Evolutionary conservation across 2,888 invertebrate genomes (phyloP), one percentile per base, ranked within the genome.

Genomic region (Achlya flavicornis): DNA sequence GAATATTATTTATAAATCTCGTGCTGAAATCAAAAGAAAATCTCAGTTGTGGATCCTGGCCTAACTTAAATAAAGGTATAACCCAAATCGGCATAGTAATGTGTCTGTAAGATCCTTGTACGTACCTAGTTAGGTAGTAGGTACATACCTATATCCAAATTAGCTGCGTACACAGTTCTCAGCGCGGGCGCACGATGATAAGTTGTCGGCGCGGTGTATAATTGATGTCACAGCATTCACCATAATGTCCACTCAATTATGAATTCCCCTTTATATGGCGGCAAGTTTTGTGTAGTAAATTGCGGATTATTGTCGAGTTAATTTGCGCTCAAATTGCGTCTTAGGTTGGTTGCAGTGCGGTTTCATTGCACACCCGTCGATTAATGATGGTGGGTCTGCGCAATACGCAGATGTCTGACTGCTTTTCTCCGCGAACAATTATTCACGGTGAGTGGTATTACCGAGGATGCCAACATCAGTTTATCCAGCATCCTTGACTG

Each of bases 241-340:
- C 70, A 78, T 79, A 78, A 78, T 76, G 74, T 74, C 68, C 73
- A 70, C 72, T 79, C 75, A 79, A 80, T 81, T 81, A 80, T 79
- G 74, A 79, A 74, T 68, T 72, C 75, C 64, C 69, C 79, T 79
- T 73, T 76, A 77, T 73, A 78, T 67, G 75, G 77, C 72, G 73
- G 80, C 76, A 70, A 74, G 80, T 78, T 84, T 81, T 81, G 77
- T 79, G 80, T 79, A 73, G 79, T 84, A 83, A 87, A 83, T 85
- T 83, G 77, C 77, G 76, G 76, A n/a, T 75, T 77, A 83, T 84
- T 83, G 85, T 80, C 76, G 71, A 73, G 76, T 80, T 83, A 84
- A 82, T 83, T 81, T 80, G 81, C 74, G 77, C 77, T 65, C 74
- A 83, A 83, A 83, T 83, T 83, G 80, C 76, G 70, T 78, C 72